Conservation (phyloP, 2,888 invertebrate genomes). For the Platerodrilus igneus region DNA sequence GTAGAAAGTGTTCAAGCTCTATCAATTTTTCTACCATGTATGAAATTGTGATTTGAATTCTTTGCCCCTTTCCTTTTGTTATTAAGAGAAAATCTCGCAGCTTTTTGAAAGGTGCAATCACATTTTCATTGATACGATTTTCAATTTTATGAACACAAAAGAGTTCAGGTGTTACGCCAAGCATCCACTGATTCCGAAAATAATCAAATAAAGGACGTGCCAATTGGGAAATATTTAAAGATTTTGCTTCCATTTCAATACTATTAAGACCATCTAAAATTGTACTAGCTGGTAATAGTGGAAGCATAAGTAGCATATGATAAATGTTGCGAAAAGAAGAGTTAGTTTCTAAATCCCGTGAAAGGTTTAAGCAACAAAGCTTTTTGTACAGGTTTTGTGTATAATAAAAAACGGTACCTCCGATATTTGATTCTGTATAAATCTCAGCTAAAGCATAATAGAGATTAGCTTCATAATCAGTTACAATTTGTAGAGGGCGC, state of each 20-base stretch:
- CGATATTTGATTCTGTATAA: conserved; percentile 41
- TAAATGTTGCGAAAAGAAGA: conserved; percentile 42
- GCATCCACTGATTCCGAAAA: conserved; percentile 39
- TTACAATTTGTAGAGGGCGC: conserved; percentile 42
- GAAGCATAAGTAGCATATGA: conserved; percentile 45
- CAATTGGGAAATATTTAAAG: conserved; percentile 32
- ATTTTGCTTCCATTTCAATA: conserved; percentile 39
- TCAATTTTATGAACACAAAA: conserved; percentile 44
- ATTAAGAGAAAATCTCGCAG: conserved; percentile 40
- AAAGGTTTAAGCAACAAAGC: conserved; percentile 39
- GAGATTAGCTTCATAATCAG: conserved; percentile 42
- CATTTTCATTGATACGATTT: conserved; percentile 43
- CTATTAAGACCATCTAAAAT: conserved; percentile 41
- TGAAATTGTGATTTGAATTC: conserved; percentile 30
- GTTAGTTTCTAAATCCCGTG: conserved; percentile 40
- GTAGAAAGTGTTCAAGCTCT: conserved; percentile 40
- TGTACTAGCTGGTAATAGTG: conserved; percentile 43
- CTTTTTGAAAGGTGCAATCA: conserved; percentile 45
- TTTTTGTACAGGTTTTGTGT: conserved; percentile 45
- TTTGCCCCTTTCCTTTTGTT: conserved; percentile 36
- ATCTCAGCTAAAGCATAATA: conserved; percentile 43
- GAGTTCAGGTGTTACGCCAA: conserved; percentile 41
- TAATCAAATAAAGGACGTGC: conserved; percentile 37
- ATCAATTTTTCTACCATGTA: conserved; percentile 41
- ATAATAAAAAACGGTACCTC: conserved; percentile 44